Base-by-base conservation (phyloP, 2,113 vertebrate genomes). In the Tinamus guttatus region DNA sequence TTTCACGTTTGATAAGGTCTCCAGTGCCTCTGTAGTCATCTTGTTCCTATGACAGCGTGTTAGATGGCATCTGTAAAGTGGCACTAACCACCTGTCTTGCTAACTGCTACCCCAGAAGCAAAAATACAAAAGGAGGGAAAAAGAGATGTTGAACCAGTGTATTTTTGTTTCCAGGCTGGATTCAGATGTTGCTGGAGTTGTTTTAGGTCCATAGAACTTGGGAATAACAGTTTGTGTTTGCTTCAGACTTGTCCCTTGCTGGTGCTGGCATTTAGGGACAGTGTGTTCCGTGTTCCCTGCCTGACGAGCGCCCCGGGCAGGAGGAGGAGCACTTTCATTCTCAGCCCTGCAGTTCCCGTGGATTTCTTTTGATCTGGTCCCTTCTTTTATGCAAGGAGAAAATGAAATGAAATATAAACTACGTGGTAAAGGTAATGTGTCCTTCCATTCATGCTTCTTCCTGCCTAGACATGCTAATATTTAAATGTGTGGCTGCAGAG, bases 71-170 rank as follows among this genome's bases (percentile, higher is more conserved):
- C 38, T 77, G 21, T 43, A 65, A 81, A 38, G 28, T 47, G 25
- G 7, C 19, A 13, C 59, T 67, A 67, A 52, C 30, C 8, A 40
- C 19, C 22, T 69, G 81, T 54, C 36, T 69, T 63, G 36, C 24
- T 22, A 58, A 4, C 9, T 69, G 21, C 34, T 83, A 2, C 28
- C 21, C 25, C 16, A 11, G 41, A 16, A 85, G 63, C 30, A 73
- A 40, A 82, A 70, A 30, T 56, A 63, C 41, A 63, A 36, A 59
- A 74, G 13, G 12, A 34, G 41, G 40, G 16, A 80, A 34, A 17
- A 80, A 34, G 79, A 36, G 9, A 16, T 0, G 0, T 13, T 63
- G 25, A 78, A 70, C n/a, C 36, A 77, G 0, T 52, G 40, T 58
- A 40, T 83, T 58, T 74, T 4, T 43, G 69, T 19, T 43, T 84